phyloP scores from a whole-genome alignment of 2,888 invertebrate genomes.

The Tigriopus californicus region DNA sequence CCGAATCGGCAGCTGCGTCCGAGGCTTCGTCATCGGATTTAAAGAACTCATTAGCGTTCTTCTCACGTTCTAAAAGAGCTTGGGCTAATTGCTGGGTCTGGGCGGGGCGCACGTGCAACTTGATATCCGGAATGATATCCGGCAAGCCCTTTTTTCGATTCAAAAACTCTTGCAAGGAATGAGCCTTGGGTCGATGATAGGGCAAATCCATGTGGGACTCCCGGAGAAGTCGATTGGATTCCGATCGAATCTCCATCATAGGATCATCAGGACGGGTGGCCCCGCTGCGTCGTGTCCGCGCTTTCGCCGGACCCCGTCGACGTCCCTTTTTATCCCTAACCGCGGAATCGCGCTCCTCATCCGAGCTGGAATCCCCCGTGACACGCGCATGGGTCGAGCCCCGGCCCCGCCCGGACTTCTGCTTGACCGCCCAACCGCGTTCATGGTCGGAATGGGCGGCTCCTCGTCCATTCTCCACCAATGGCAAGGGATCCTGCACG shows the following conservation, averaged over 20 bases:
- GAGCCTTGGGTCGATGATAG: slow-evolving; percentile 64
- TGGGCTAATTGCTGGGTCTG: slow-evolving; percentile 41
- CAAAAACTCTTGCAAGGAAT: slow-evolving; percentile 55
- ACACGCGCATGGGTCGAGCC: too few species aligned
- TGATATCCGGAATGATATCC: background rate
- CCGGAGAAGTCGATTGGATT: slow-evolving; percentile 58
- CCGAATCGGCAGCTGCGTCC: background rate
- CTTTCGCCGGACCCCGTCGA: too few species aligned
- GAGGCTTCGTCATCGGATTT: background rate
- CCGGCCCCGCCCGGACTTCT: too few species aligned
- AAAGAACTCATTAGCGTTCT: slow-evolving; percentile 46
- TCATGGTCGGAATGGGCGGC: too few species aligned
- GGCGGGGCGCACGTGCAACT: slow-evolving; percentile 37
- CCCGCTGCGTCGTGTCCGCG: too few species aligned
- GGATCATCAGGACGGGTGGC: background rate
- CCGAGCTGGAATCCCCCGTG: too few species aligned
- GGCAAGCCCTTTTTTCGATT: slow-evolving; percentile 23
- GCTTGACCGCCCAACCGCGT: too few species aligned
- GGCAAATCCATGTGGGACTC: slow-evolving; percentile 57
- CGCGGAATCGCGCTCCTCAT: too few species aligned
- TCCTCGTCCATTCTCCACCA: too few species aligned
- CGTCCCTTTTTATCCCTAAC: too few species aligned
- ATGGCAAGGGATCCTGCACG: too few species aligned
- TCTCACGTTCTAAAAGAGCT: slow-evolving; percentile 48
- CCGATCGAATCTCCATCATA: slow-evolving; percentile 47